Evolutionary conservation across 2,113 vertebrate genomes (phyloP).

Genomic region (Brachyhypopomus gauderio): DNA sequence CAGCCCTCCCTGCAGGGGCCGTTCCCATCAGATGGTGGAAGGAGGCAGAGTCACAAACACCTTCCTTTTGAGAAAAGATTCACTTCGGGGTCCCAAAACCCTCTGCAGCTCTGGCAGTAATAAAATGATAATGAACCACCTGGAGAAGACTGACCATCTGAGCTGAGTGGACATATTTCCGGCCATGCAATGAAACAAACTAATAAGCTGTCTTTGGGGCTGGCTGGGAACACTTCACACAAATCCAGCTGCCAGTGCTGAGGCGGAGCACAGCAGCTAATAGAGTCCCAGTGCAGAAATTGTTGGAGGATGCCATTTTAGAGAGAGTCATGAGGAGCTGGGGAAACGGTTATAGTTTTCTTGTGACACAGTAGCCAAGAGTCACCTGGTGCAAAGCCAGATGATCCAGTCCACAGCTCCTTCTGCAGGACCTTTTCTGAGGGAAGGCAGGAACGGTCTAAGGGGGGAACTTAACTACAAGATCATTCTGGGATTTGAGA

Average conservation of each 20-base stretch:
- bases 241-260: slow-evolving; percentile 33
- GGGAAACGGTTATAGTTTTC: slow-evolving; percentile 56
- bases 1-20: slow-evolving; percentile 42
- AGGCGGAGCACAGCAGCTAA: slow-evolving; percentile 52
- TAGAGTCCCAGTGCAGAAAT: slow-evolving; percentile 53
- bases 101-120: slow-evolving; percentile 22
- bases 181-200: slow-evolving; percentile 45
- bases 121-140: slow-evolving; percentile 35
- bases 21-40: slow-evolving; percentile 29
- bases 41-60: slow-evolving; percentile 38
- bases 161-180: slow-evolving; percentile 34
- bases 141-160: slow-evolving; percentile 32
- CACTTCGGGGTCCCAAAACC: slow-evolving; percentile 29
- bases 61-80: slow-evolving; percentile 31
- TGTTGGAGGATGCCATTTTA: slow-evolving; percentile 57
- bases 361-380: slow-evolving; percentile 54
- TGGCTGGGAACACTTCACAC: slow-evolving; percentile 37
- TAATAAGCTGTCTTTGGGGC: slow-evolving; percentile 45
- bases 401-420: slow-evolving; percentile 11
- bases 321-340: slow-evolving; percentile 47
- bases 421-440: neutral
- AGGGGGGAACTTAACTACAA: neutral
- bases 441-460: neutral
- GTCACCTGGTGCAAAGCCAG: slow-evolving; percentile 52
- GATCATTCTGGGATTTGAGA: neutral